Evolutionary conservation across 1,140 invertebrate genomes (phyloP).

Genomic region (Aphidius ervi): DNA sequence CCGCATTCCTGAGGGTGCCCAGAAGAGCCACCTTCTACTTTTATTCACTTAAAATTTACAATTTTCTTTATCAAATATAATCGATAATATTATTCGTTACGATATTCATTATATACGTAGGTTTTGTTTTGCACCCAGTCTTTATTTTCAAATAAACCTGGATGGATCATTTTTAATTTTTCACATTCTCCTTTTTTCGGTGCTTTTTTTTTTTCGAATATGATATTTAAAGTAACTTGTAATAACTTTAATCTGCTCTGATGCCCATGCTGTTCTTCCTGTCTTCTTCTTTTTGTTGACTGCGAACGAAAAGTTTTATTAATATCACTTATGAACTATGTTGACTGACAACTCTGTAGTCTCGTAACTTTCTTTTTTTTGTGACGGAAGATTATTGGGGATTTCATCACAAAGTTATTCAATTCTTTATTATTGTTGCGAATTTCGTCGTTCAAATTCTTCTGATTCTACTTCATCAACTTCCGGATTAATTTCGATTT

Average conservation of each 20-base stretch:
- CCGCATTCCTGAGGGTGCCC: no score
- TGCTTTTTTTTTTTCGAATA: conserved; percentile 28
- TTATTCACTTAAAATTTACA: no score
- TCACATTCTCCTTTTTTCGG: conserved; percentile 28
- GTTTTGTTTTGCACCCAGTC: conserved; percentile 26
- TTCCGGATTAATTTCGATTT: conserved; percentile 39
- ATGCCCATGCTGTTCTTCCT: conserved; percentile 24
- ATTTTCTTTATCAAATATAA: no score
- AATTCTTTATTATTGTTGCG: conserved; percentile 9
- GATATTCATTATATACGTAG: conserved; percentile 26
- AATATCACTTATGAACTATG: not conserved
- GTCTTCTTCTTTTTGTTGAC: conserved; percentile 2
- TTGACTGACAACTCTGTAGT: no score
- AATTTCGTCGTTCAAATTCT: not conserved
- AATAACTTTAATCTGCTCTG: conserved; percentile 26
- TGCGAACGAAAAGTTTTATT: no score
- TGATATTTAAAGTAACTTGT: conserved; percentile 27
- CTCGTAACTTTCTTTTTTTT: not conserved
- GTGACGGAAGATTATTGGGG: not conserved
- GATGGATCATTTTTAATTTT: conserved; percentile 16
- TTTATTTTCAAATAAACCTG: conserved; percentile 21
- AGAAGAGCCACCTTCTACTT: no score
- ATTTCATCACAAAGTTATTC: not conserved
- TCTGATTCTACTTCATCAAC: conserved; percentile 22
- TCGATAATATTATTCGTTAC: not conserved